Evolutionary conservation across 2,113 vertebrate species (phyloP), one percentile per base, ranked within the genome.

Genomic region (Ascaphus truei): DNA sequence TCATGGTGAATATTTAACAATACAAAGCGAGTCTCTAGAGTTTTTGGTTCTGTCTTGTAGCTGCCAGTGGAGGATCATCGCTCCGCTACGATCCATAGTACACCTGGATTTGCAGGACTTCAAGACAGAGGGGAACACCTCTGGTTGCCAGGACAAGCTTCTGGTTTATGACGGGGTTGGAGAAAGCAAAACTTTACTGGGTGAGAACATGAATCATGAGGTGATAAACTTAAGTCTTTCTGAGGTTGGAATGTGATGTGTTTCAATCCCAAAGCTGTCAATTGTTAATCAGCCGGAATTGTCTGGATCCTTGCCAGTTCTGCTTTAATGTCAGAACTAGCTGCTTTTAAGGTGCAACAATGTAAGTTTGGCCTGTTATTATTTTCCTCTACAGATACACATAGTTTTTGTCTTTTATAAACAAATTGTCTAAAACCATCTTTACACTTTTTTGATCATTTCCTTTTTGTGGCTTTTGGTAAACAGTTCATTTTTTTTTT

Each of bases 11-110:
- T 75, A 61, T 16, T 48, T 67, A 15, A 27, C 33, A 50, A 11
- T 52, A 15, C 4, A 1, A 16, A 2, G 2, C 9, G 22, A 50
- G 53, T 63, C 45, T 9, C 27, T 68, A 33, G 1, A 73, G 9
- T 39, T 2, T 1, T 3, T 2, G 1, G 8, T 34, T 16, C 75
- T 73, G 58, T 76, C 26, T 64, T 71, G 20, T 36, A 67, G 80
- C 52, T 78, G 52, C 57, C 47, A 65, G 37, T 22, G 61, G 71
- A 73, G 76, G 62, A 61, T 76, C 56, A 31, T 72, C 41, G 56
- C 36, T 34, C 76, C 20, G 36, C 77, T 78, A 68, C 78, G 76
- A 74, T 71, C 69, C 1, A 3, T 71, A 61, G 59, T 64, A 68
- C 0, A 0, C 3, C 30, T 62, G 47, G 72, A 79, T 73, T 72